phyloP scores from a whole-genome alignment of 2,888 invertebrate genomes.

The Leptinotarsa juncta region DNA sequence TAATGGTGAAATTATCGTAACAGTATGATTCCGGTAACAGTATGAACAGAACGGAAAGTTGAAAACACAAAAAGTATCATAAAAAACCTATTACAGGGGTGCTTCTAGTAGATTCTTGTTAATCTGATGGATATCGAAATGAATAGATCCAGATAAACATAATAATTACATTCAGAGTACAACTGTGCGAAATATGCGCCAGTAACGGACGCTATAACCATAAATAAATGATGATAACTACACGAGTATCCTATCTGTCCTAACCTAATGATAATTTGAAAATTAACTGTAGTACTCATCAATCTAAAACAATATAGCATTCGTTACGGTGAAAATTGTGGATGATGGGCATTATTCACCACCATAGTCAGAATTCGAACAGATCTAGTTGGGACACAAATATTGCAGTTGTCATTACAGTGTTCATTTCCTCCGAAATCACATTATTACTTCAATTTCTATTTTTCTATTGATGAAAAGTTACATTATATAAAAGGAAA shows the following conservation, averaged over 20 bases:
- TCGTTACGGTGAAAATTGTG: not conserved
- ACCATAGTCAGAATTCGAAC: conserved; percentile 3
- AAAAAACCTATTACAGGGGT: no score
- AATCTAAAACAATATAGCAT: conserved; percentile 15
- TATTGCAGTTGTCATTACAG: not conserved
- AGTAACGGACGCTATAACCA: conserved; percentile 14
- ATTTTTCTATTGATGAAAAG: no score
- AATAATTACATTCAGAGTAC: conserved; percentile 18
- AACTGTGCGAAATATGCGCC: conserved; percentile 6
- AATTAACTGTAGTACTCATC: conserved; percentile 24
- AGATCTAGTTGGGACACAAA: not conserved
- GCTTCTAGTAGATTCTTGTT: not conserved
- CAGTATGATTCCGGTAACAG: no score
- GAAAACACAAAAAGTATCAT: no score
- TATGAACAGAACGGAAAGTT: no score
- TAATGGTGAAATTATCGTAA: no score
- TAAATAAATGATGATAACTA: conserved; percentile 13
- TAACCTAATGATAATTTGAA: conserved; percentile 25
- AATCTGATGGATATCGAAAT: conserved; percentile 7
- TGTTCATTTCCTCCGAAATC: not conserved
- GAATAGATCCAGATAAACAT: conserved; percentile 13
- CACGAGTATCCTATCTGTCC: conserved; percentile 1
- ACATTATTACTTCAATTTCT: not conserved
- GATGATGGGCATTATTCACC: conserved; percentile 4
- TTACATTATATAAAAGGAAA: no score